phyloP scores from a whole-genome alignment of 2,888 invertebrate genomes.

The Pachymerium ferrugineum region DNA sequence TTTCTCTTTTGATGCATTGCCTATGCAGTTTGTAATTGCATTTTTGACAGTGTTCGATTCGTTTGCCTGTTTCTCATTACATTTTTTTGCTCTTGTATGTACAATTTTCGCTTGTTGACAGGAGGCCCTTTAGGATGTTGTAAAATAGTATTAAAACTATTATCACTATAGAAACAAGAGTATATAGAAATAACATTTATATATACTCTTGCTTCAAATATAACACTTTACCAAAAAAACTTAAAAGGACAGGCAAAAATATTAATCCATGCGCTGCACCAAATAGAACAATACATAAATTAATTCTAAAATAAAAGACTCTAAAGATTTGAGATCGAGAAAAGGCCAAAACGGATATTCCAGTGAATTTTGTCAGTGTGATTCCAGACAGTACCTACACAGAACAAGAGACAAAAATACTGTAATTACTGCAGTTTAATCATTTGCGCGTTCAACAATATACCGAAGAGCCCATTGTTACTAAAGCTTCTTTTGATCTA shows the following conservation, averaged over 20 bases:
- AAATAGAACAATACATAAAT: slow-evolving; percentile 91
- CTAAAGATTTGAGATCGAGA: slow-evolving; percentile 97
- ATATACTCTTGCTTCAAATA: too few species aligned
- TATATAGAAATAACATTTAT: too few species aligned
- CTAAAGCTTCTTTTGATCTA: slow-evolving; percentile 75
- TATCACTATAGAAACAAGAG: too few species aligned
- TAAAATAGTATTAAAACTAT: too few species aligned
- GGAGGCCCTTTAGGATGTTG: too few species aligned
- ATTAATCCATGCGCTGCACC: slow-evolving; percentile 96
- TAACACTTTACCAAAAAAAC: slow-evolving; percentile 95
- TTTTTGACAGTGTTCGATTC: too few species aligned
- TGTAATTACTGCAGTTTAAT: too few species aligned
- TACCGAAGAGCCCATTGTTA: slow-evolving; percentile 88
- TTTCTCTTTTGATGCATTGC: too few species aligned
- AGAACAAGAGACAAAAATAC: slow-evolving; percentile 32
- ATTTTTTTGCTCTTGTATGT: too few species aligned
- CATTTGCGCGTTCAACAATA: neutral
- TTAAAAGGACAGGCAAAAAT: slow-evolving; percentile 93
- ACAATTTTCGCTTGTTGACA: too few species aligned
- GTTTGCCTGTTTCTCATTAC: too few species aligned
- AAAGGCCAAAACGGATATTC: slow-evolving; percentile 91
- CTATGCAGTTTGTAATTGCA: too few species aligned
- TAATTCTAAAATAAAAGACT: slow-evolving; percentile 92
- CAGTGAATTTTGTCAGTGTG: slow-evolving; percentile 94
- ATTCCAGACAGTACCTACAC: slow-evolving; percentile 87